Evolutionary conservation across 2,888 invertebrate species (phyloP).

Genomic region (Acrobasis suavella): DNA sequence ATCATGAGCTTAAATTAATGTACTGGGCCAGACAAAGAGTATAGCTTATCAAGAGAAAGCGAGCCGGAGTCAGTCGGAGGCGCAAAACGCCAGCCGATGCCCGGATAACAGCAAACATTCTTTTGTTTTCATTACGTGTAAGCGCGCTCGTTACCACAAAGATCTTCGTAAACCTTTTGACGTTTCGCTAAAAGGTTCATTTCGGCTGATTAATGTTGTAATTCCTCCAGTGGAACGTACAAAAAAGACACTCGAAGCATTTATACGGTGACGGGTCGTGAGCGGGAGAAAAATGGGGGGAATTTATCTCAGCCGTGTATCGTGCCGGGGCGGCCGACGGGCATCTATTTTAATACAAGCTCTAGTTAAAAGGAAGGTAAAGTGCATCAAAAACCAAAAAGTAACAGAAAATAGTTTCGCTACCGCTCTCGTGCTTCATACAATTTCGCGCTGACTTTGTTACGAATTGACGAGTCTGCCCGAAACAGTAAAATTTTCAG

Average conservation of each 20-base stretch:
- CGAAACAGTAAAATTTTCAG: neutral
- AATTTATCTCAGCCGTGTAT: slow-evolving; percentile 67
- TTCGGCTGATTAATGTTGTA: slow-evolving; percentile 74
- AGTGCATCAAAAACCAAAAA: slow-evolving; percentile 16
- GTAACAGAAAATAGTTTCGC: slow-evolving; percentile 6
- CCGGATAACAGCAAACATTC: slow-evolving; percentile 56
- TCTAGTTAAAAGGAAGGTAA: slow-evolving; percentile 27
- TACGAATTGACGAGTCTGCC: neutral
- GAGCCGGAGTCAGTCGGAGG: slow-evolving; percentile 42
- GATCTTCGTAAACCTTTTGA: slow-evolving; percentile 74
- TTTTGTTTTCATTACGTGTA: slow-evolving; percentile 70
- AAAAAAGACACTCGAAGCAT: slow-evolving; percentile 66
- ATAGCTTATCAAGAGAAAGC: slow-evolving; percentile 73
- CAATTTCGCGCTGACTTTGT: slow-evolving; percentile 10
- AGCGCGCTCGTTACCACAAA: slow-evolving; percentile 59
- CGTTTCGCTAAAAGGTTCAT: slow-evolving; percentile 78
- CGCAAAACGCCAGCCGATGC: slow-evolving; percentile 52
- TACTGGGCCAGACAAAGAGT: slow-evolving; percentile 66
- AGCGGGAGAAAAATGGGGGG: slow-evolving; percentile 67
- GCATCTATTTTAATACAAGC: slow-evolving; percentile 58
- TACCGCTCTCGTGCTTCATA: neutral
- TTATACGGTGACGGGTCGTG: slow-evolving; percentile 65
- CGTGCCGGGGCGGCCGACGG: slow-evolving; percentile 46
- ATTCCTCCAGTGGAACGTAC: slow-evolving; percentile 66
- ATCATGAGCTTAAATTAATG: slow-evolving; percentile 70